A percentile compares a stretch with the other conserved stretches of the same genome.
Conservation (phyloP, 2,888 invertebrate genomes). For the Tiliacea citrago region DNA sequence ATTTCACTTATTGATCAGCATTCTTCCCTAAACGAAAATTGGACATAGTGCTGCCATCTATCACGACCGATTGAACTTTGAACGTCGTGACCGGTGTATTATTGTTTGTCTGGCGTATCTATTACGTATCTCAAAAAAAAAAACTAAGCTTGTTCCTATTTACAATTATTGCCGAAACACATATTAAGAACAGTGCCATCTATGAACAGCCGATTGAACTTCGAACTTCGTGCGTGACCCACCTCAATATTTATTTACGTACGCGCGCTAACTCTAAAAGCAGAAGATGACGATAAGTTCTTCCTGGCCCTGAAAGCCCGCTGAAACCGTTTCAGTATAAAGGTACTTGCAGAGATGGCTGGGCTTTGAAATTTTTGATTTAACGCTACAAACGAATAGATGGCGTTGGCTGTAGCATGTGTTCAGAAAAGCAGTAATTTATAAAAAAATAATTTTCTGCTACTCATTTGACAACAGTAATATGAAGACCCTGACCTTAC, state of each 20-base stretch:
- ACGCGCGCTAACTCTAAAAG: neutral
- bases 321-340: neutral
- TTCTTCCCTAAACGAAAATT: neutral
- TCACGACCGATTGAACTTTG: neutral
- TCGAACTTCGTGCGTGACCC: neutral
- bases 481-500: too few relatives aligned
- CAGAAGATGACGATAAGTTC: too few relatives aligned
- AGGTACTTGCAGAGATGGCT: neutral
- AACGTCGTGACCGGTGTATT: neutral
- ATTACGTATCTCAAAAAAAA: too few relatives aligned
- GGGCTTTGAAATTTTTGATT: neutral
- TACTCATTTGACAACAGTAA: neutral
- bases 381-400: neutral
- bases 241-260: neutral
- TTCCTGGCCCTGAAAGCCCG: neutral
- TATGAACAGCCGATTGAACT: constrained; percentile 3
- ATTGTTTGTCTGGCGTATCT: too few relatives aligned
- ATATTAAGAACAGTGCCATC: constrained; percentile 13
- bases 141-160: too few relatives aligned
- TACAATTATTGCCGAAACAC: too few relatives aligned
- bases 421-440: neutral
- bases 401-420: neutral
- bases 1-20: neutral
- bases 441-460: neutral
- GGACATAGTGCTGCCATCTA: neutral